These are phyloP conservation scores for Phortica variegata DNA, from an alignment of 1,140 invertebrate species.

Conservation along the genomic window DNA sequence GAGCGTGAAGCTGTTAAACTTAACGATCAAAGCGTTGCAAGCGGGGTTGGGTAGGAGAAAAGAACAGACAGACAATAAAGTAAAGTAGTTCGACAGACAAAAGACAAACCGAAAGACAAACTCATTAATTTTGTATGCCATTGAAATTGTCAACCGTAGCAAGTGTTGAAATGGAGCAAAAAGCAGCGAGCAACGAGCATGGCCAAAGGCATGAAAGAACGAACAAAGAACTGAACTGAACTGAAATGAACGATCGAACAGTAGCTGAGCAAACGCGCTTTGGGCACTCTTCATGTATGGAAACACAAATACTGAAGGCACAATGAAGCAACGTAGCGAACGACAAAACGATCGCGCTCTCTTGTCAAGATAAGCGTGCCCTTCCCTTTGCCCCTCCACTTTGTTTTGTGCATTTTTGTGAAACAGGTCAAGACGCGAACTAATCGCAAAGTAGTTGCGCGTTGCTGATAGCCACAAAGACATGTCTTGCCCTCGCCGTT, in stretches of 20 bases:
- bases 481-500: not conserved
- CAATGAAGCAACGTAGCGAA: conserved; percentile 1
- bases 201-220: too few relatives aligned
- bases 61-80: conserved; percentile 11
- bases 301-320: not conserved
- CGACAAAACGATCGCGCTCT: conserved; percentile 46
- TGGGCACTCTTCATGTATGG: not conserved
- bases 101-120: conserved; percentile 16
- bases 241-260: conserved; percentile 21
- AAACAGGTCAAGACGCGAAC: conserved; percentile 7
- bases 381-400: not conserved
- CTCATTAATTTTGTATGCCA: conserved; percentile 45
- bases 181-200: too few relatives aligned
- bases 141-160: conserved; percentile 26
- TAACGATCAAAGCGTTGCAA: conserved; percentile 27
- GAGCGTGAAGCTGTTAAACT: conserved; percentile 43
- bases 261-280: conserved; percentile 39
- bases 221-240: conserved; percentile 11
- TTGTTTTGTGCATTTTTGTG: not conserved
- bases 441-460: conserved; percentile 33
- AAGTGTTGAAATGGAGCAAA: too few relatives aligned
- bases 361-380: conserved; percentile 28
- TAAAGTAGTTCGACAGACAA: not conserved
- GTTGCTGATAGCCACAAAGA: not conserved
- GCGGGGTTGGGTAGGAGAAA: conserved; percentile 1